Evolutionary conservation across 2,113 vertebrate genomes (phyloP).

Genomic region (Pluvialis apricaria): DNA sequence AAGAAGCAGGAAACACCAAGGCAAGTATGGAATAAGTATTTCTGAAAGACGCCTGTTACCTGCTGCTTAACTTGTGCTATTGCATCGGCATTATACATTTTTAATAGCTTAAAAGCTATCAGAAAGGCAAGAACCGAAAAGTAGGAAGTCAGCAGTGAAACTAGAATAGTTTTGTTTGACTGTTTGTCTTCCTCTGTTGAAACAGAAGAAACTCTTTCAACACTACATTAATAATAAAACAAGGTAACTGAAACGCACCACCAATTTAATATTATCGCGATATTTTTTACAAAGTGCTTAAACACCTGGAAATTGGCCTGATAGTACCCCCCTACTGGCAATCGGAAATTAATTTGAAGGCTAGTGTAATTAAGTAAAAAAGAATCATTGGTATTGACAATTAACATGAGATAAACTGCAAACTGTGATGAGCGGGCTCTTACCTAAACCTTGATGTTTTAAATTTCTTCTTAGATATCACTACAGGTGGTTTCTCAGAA

Average conservation of each 20-base stretch:
- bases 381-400: not conserved
- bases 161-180: not conserved
- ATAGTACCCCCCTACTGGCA: not conserved
- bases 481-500: conserved; percentile 88
- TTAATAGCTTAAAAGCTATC: not conserved
- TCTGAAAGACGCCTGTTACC: not conserved
- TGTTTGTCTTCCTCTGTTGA: not conserved
- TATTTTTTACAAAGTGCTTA: not conserved
- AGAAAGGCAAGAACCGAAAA: not conserved
- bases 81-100: not conserved
- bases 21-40: not conserved
- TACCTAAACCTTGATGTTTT: conserved; percentile 98
- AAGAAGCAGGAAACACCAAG: not conserved
- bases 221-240: not conserved
- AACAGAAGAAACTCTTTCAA: not conserved
- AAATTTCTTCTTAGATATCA: conserved; percentile 95
- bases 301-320: not conserved
- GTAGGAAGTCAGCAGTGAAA: not conserved
- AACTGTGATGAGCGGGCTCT: conserved; percentile 7
- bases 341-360: not conserved
- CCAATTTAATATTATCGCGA: not conserved
- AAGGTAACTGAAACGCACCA: not conserved
- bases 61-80: not conserved
- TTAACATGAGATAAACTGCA: not conserved
- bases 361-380: not conserved